Evolutionary conservation across 2,113 vertebrate species (phyloP).

Genomic region (Barnardius zonarius): DNA sequence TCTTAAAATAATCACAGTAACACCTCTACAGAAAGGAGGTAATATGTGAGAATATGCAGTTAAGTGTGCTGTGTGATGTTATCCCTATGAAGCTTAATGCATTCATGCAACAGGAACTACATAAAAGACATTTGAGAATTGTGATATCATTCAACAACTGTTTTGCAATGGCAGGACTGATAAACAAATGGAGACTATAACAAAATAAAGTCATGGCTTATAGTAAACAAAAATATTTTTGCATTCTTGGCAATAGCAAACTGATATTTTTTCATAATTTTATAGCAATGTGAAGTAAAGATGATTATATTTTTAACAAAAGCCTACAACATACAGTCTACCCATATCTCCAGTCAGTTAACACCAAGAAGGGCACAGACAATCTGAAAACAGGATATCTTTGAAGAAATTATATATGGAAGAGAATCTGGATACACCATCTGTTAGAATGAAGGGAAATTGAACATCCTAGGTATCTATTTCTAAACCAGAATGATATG

Average conservation of each 20-base stretch:
- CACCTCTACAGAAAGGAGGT: background rate
- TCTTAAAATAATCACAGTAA: background rate
- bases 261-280: background rate
- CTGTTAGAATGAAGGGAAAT: background rate
- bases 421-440: background rate
- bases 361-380: background rate
- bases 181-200: background rate
- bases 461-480: background rate
- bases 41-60: background rate
- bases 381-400: background rate
- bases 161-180: background rate
- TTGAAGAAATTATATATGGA: background rate
- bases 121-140: background rate
- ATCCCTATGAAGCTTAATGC: background rate
- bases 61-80: background rate
- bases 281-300: background rate
- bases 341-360: background rate
- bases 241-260: background rate
- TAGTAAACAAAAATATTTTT: background rate
- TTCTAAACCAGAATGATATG: background rate
- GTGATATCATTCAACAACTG: background rate
- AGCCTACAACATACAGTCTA: background rate
- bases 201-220: background rate
- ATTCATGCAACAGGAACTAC: background rate
- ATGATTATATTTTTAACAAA: background rate